Evolutionary conservation across 2,888 invertebrate genomes (phyloP).

Genomic region (Acrobeloides nanus): DNA sequence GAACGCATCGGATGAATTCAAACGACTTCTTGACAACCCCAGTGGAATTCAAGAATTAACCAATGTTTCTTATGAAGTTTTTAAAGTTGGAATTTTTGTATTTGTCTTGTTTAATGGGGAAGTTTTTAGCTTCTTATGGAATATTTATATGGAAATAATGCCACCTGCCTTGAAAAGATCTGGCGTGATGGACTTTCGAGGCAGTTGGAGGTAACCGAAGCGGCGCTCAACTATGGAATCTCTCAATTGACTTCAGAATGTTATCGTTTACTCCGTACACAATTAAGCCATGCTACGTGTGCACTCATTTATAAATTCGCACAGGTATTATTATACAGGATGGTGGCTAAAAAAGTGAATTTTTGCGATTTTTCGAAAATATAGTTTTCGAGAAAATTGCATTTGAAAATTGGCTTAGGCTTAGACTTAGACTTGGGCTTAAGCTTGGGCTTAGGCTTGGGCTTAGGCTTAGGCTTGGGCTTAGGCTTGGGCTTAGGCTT

Average conservation of each 20-base stretch:
- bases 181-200: slow-evolving; percentile 7
- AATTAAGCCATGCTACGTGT: no score
- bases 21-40: slow-evolving; percentile 57
- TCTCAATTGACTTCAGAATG: slow-evolving; percentile 13
- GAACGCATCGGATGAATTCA: slow-evolving; percentile 58
- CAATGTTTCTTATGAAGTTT: slow-evolving; percentile 82
- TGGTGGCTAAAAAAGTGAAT: no score
- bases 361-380: no score
- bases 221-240: slow-evolving; percentile 14
- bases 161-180: slow-evolving; percentile 11
- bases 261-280: no score
- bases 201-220: slow-evolving; percentile 15
- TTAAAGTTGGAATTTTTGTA: slow-evolving; percentile 64
- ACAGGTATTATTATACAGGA: no score
- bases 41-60: slow-evolving; percentile 71
- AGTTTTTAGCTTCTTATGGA: slow-evolving; percentile 18
- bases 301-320: no score
- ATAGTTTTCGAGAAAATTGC: background rate
- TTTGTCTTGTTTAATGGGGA: background rate
- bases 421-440: background rate
- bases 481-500: background rate
- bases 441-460: background rate
- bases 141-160: slow-evolving; percentile 18
- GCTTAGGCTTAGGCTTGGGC: background rate
- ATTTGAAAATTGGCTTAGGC: background rate